Conservation (phyloP, 2,888 invertebrate species). For the Gnatocerus cornutus region DNA sequence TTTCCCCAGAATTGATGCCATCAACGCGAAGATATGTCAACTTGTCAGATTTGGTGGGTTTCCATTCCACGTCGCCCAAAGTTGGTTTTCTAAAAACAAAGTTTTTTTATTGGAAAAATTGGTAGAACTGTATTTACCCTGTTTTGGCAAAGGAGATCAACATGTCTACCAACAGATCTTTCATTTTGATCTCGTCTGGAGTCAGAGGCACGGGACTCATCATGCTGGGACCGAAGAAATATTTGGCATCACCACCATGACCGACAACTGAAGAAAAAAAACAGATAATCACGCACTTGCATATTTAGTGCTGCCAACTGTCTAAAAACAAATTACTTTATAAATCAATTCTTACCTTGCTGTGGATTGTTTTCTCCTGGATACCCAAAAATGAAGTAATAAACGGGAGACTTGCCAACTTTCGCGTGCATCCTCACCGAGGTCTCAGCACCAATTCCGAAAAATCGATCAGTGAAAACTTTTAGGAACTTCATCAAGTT, state of each 20-base stretch:
- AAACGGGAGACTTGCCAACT: conserved; percentile 72
- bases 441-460: conserved; percentile 74
- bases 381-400: conserved; percentile 73
- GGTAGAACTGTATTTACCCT: conserved; percentile 38
- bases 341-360: conserved; percentile 26
- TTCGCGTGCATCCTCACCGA: conserved; percentile 68
- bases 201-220: conserved; percentile 16
- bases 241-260: conserved; percentile 48
- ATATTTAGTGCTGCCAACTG: no score
- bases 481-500: not conserved
- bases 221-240: conserved; percentile 14
- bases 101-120: conserved; percentile 38
- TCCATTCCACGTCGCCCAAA: not conserved
- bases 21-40: not conserved
- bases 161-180: conserved; percentile 43
- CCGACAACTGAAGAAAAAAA: conserved; percentile 37
- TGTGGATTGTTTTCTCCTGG: conserved; percentile 18
- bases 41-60: not conserved
- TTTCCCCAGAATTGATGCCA: not conserved
- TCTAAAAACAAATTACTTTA: no score
- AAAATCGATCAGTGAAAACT: conserved; percentile 75
- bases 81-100: not conserved
- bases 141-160: conserved; percentile 45
- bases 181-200: conserved; percentile 44
- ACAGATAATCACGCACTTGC: no score